Percentiles rank a stretch among this genome's conserved stretches.
Conservation (phyloP, 2,888 invertebrate genomes). For the Metallyticus violacea region DNA sequence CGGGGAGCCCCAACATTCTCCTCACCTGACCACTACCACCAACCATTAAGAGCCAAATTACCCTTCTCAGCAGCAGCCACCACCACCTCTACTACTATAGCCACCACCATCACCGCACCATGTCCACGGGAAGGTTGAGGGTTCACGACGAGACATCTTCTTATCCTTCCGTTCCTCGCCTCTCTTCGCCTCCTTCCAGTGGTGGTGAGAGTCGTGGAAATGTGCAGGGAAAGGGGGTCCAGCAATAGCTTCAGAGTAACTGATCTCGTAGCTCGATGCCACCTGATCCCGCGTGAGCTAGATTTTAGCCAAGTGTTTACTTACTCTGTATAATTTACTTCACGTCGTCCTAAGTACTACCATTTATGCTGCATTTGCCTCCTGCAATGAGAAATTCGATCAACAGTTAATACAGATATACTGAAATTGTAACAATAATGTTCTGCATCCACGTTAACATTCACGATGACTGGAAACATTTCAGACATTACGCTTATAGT, state of each 20-base stretch:
- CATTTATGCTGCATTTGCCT: too few species aligned
- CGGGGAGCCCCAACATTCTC: not conserved
- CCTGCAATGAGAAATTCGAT: not conserved
- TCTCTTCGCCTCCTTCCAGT: not conserved
- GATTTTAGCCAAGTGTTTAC: not conserved
- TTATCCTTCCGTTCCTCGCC: not conserved
- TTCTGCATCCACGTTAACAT: too few species aligned
- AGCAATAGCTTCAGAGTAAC: not conserved
- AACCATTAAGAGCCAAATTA: slow-evolving; percentile 3
- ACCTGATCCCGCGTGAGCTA: too few species aligned
- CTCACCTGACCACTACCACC: slow-evolving; percentile 10
- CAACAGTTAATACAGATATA: too few species aligned
- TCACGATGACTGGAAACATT: too few species aligned
- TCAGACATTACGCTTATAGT: too few species aligned
- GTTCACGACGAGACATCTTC: not conserved
- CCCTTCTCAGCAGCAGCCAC: not conserved
- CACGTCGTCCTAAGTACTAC: too few species aligned
- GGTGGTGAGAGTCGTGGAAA: not conserved
- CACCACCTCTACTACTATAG: not conserved
- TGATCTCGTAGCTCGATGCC: not conserved
- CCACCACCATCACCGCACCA: not conserved
- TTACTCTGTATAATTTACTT: not conserved
- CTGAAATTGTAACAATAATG: too few species aligned
- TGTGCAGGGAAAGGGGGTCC: not conserved
- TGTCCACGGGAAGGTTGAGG: not conserved